Conservation (phyloP, 2,888 invertebrate genomes). For the Heteropelma amictum region DNA sequence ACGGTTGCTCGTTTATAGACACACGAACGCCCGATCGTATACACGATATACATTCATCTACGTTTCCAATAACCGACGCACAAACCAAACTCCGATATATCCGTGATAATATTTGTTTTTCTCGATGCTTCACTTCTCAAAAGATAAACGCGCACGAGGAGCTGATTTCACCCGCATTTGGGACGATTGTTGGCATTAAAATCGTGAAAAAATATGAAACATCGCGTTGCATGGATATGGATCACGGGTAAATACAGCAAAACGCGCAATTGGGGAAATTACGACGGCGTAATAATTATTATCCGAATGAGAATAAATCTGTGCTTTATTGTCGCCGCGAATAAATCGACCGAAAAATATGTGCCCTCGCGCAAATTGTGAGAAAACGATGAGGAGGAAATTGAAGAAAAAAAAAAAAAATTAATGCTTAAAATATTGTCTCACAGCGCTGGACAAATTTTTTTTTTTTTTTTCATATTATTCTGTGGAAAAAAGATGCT, state of each 20-base stretch:
- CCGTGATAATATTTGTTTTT: slow-evolving; percentile 15
- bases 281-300: too few relatives aligned
- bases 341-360: too few relatives aligned
- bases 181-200: slow-evolving; percentile 46
- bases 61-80: slow-evolving; percentile 41
- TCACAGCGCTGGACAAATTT: too few relatives aligned
- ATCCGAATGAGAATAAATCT: too few relatives aligned
- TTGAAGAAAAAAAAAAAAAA: too few relatives aligned
- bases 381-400: too few relatives aligned
- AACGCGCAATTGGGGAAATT: neutral
- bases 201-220: slow-evolving; percentile 40
- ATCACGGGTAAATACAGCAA: slow-evolving; percentile 20
- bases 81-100: slow-evolving; percentile 25
- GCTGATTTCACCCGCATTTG: slow-evolving; percentile 18
- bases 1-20: neutral
- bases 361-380: too few relatives aligned
- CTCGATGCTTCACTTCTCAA: neutral
- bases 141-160: too few relatives aligned
- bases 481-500: too few relatives aligned
- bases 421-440: too few relatives aligned
- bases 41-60: slow-evolving; percentile 19
- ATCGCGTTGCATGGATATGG: slow-evolving; percentile 16
- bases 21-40: slow-evolving; percentile 22
- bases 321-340: too few relatives aligned
- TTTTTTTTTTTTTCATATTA: too few relatives aligned